phyloP scores from a whole-genome alignment of 2,113 vertebrate species.

The Pantherophis guttatus region DNA sequence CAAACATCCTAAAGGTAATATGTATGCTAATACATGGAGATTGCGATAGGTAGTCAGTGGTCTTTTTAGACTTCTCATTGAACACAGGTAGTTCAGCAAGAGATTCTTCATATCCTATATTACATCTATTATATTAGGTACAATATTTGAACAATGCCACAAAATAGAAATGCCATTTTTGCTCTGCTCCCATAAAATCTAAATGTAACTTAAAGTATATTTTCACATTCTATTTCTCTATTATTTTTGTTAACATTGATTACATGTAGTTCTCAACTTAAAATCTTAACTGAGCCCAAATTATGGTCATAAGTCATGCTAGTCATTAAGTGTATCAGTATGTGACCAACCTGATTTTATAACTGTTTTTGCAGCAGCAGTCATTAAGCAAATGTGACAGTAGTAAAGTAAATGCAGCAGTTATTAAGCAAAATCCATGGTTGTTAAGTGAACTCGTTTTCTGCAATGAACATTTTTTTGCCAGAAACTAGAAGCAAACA shows the following conservation, averaged over 20 bases:
- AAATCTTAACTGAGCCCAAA: no score
- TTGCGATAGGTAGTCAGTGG: not conserved
- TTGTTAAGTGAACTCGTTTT: no score
- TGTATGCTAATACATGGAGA: not conserved
- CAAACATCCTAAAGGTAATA: not conserved
- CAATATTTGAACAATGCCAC: not conserved
- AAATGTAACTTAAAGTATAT: not conserved
- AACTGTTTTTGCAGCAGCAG: no score
- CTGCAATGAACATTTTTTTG: no score
- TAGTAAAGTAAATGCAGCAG: no score
- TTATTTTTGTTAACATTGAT: not conserved
- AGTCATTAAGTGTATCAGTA: no score
- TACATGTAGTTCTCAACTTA: no score
- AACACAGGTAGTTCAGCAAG: not conserved
- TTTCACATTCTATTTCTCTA: not conserved
- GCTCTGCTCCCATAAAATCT: not conserved
- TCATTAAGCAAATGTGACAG: no score
- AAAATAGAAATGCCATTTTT: not conserved
- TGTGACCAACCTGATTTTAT: no score
- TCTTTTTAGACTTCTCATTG: not conserved
- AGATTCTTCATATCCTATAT: not conserved
- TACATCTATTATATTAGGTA: not conserved
- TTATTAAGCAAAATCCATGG: no score
- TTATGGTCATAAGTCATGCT: no score
- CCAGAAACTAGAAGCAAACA: no score